phyloP scores from a whole-genome alignment of 2,113 vertebrate genomes.

The Pimephales promelas region DNA sequence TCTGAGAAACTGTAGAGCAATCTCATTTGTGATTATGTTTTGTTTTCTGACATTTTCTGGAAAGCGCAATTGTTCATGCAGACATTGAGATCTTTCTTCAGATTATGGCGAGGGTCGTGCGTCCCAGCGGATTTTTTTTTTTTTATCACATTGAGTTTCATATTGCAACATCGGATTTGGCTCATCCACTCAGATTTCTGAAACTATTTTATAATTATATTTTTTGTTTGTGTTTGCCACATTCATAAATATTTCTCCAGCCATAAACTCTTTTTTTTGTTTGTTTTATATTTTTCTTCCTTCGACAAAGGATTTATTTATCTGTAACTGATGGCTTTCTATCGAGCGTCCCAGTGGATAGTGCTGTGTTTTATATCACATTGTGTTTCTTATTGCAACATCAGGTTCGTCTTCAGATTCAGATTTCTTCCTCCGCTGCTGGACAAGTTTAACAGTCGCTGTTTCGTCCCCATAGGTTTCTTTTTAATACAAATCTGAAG shows the following conservation, averaged over 20 bases:
- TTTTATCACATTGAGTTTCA: background rate
- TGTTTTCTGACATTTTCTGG: background rate
- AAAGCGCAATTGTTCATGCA: conserved; percentile 34
- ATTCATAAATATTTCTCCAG: background rate
- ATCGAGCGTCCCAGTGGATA: background rate
- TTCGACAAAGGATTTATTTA: background rate
- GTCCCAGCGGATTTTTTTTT: background rate
- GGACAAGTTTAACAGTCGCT: background rate
- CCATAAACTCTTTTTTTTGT: background rate
- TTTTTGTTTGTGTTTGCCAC: background rate
- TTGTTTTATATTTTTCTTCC: background rate
- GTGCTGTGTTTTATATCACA: conserved; percentile 20
- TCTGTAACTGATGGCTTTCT: background rate
- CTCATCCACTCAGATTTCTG: background rate
- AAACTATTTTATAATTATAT: background rate
- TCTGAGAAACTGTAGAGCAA: background rate
- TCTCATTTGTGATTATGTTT: background rate
- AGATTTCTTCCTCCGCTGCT: background rate
- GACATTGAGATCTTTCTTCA: background rate
- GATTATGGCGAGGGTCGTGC: background rate
- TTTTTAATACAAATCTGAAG: conserved; percentile 12
- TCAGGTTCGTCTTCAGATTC: conserved; percentile 4
- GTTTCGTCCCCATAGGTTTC: conserved; percentile 1
- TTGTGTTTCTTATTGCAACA: conserved; percentile 4
- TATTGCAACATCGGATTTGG: background rate